Evolutionary conservation across 37 sponge, comb jelly and placozoan species (phyloP), one percentile per base, ranked within the genome.

Genomic region (Spongilla lacustris): DNA sequence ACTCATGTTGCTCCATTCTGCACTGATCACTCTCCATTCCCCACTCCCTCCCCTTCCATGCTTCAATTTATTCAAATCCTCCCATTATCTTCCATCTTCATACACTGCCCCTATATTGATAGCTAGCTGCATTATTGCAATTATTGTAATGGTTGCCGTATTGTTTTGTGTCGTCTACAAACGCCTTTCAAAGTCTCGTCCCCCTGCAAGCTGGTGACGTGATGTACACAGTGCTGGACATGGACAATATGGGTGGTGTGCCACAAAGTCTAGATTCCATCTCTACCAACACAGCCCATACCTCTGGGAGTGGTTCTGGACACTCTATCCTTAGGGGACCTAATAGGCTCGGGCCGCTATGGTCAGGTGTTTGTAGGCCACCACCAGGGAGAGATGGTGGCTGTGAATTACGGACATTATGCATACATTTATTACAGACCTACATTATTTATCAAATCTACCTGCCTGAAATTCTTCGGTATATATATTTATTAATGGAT

Each of bases 261-360:
- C 46, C 46, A 46, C 4, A 46, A 46, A 46, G 46, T 46, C 46
- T 46, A 10, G 46, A 46, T 46, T 46, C 46, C 46, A 46, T 46
- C 46, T 8, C 46, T 46, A 46, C 46, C 46, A 46, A 46, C 46
- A 46, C 46, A 46, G 46, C 46, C 46, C 46, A 46, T 46, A 74
- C 91, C 23, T 96, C 97, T 23, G 96, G 96, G 3, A 85, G 89
- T 71, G 92, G 97, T 1, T 89, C 87, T 2, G 93, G 93, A 21
- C 66, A 79, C 24, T 90, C 94, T 2, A 38, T 86, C 17, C 86
- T 98, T 24, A 27, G 71, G 87, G 19, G 91, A 93, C 33, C 14
- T 24, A 3, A 93, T 96, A 19, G 99, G 99, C 24, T 88, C 66
- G 8, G 99, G 99, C 2, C 77, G 99, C 26, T 98, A 89, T 69